Evolutionary conservation across 2,888 invertebrate genomes (phyloP).

Genomic region (Dendrolimus houi): DNA sequence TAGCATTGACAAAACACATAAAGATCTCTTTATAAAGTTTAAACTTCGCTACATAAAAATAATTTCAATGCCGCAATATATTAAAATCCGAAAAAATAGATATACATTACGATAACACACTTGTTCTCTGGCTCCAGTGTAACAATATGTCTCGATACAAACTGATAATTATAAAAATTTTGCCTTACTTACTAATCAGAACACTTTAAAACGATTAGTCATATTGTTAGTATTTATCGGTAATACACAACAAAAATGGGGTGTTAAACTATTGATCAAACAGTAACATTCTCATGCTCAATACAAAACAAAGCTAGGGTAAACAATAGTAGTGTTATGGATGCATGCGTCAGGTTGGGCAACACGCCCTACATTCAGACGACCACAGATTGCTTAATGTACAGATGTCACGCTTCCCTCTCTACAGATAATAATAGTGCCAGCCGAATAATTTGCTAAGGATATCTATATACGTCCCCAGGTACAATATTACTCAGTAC

Average conservation of each 20-base stretch:
- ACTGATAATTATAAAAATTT: too few relatives aligned
- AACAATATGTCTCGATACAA: too few relatives aligned
- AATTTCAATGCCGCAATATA: too few relatives aligned
- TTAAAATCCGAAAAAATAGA: too few relatives aligned
- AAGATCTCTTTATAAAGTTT: too few relatives aligned
- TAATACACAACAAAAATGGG: background rate
- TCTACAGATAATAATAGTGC: slow-evolving; percentile 2
- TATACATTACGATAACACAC: too few relatives aligned
- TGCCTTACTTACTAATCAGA: too few relatives aligned
- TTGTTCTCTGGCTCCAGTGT: too few relatives aligned
- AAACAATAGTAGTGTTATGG: background rate
- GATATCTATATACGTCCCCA: background rate
- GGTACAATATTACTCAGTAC: background rate
- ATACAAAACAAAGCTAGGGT: background rate
- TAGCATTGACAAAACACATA: too few relatives aligned
- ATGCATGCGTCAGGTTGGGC: background rate
- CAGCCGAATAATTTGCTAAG: slow-evolving; percentile 7
- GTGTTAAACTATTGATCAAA: background rate
- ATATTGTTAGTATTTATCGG: background rate
- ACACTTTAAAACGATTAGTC: too few relatives aligned
- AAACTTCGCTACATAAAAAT: too few relatives aligned
- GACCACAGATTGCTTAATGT: background rate
- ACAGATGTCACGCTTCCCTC: background rate
- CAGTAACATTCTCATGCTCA: background rate
- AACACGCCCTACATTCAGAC: background rate